Percentiles rank a stretch among this genome's conserved stretches.
phyloP scores from a whole-genome alignment of 2,113 vertebrate genomes.

The Proterorhinus semilunaris region DNA sequence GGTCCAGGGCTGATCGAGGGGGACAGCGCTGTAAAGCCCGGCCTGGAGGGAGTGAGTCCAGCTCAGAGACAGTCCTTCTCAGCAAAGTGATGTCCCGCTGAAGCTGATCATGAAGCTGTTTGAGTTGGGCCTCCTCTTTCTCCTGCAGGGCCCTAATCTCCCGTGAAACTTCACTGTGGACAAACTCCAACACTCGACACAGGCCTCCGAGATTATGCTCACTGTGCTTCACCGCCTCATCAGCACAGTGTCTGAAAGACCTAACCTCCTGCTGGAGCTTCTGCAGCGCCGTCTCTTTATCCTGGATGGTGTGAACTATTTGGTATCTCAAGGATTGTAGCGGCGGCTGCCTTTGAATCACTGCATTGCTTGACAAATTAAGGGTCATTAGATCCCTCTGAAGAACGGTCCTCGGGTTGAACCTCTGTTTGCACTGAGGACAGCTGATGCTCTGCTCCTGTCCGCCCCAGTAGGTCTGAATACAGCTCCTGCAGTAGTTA shows the following conservation, averaged over 20 bases:
- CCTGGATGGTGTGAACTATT: not conserved
- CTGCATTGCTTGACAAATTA: too few relatives aligned
- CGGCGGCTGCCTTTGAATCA: not conserved
- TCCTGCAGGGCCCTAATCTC: not conserved
- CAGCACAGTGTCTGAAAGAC: not conserved
- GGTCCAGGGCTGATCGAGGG: not conserved
- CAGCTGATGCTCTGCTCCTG: not conserved
- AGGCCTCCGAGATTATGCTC: not conserved
- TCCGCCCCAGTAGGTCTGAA: not conserved
- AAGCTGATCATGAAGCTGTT: not conserved
- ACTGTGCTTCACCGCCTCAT: not conserved
- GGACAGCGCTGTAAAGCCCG: not conserved
- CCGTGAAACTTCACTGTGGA: not conserved
- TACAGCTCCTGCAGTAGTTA: not conserved
- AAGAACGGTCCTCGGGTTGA: not conserved
- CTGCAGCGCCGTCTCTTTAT: not conserved
- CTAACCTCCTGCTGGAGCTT: not conserved
- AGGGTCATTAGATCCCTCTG: not conserved
- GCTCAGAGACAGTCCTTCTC: not conserved
- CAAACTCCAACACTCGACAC: not conserved
- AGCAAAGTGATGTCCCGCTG: not conserved
- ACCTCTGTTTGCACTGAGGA: not conserved
- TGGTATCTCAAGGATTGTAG: not conserved
- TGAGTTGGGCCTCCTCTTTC: not conserved
- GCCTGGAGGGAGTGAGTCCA: not conserved